A percentile compares a stretch with the other conserved stretches of the same genome.
Evolutionary conservation across 2,888 invertebrate genomes (phyloP).

Genomic region (Scotopteryx bipunctaria): DNA sequence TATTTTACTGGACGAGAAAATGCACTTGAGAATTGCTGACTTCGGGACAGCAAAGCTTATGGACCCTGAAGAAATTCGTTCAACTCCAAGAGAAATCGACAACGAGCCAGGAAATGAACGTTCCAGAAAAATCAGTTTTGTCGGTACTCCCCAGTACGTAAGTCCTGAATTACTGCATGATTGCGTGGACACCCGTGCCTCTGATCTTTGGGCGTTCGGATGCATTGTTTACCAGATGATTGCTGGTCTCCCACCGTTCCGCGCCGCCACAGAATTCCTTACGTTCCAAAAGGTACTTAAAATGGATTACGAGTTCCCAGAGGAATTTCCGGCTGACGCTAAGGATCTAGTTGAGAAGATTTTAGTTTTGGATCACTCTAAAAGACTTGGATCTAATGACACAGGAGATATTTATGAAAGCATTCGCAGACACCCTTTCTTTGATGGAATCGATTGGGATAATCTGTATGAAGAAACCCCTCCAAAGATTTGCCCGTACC

Average conservation of each 20-base stretch:
- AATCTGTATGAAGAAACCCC: slow-evolving; percentile 89
- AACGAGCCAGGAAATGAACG: slow-evolving; percentile 71
- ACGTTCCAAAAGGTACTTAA: slow-evolving; percentile 98
- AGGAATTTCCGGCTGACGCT: slow-evolving; percentile 93
- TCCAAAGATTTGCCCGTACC: slow-evolving; percentile 91
- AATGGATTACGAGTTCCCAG: slow-evolving; percentile 95
- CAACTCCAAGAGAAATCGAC: slow-evolving; percentile 48
- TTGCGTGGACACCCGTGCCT: slow-evolving; percentile 88
- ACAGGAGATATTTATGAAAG: slow-evolving; percentile 88
- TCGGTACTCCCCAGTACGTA: slow-evolving; percentile 99
- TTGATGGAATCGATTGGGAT: slow-evolving; percentile 92
- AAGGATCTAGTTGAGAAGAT: slow-evolving; percentile 94
- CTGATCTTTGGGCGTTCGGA: slow-evolving; percentile 98
- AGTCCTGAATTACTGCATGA: slow-evolving; percentile 97
- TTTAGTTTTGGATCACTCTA: slow-evolving; percentile 90
- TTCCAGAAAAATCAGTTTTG: slow-evolving; percentile 92
- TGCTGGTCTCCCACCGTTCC: slow-evolving; percentile 95
- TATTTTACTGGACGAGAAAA: slow-evolving; percentile 96
- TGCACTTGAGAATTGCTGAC: slow-evolving; percentile 98
- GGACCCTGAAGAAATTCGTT: slow-evolving; percentile 62
- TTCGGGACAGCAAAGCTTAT: slow-evolving; percentile 98
- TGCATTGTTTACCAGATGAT: slow-evolving; percentile 99
- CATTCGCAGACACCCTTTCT: slow-evolving; percentile 94
- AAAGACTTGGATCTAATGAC: slow-evolving; percentile 93
- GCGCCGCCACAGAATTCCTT: slow-evolving; percentile 95